Percentiles rank a stretch among this genome's conserved stretches.
phyloP scores from a whole-genome alignment of 2,797 vertebrate species.

The Mus spretus region DNA sequence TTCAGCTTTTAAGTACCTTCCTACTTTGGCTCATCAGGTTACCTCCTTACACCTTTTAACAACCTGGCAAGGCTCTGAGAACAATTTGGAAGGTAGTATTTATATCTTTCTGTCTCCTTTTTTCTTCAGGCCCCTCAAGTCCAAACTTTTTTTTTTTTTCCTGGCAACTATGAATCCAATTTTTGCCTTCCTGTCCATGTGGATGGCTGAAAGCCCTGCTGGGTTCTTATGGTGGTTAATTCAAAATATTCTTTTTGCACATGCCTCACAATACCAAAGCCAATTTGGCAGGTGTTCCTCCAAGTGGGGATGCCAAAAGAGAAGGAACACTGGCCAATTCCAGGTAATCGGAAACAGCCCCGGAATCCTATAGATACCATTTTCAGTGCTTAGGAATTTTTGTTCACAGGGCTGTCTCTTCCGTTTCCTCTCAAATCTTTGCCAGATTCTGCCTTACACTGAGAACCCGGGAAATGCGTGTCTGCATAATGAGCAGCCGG shows the following conservation, averaged over 20 bases:
- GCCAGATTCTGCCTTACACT: neutral
- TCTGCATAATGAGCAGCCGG: neutral
- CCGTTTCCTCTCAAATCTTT: neutral
- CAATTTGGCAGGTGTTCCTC: constrained; percentile 55
- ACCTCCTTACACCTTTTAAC: neutral
- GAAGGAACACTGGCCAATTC: neutral
- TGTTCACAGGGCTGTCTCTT: neutral
- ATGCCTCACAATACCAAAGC: neutral
- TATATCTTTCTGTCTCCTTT: neutral
- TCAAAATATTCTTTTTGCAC: constrained; percentile 69
- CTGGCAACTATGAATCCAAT: neutral
- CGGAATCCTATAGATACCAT: neutral
- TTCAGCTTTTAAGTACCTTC: neutral
- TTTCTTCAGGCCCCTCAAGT: constrained; percentile 41
- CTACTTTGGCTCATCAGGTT: no score
- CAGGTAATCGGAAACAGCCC: neutral
- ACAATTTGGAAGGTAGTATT: neutral
- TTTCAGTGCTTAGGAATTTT: neutral
- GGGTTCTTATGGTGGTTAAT: constrained; percentile 81
- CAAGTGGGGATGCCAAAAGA: neutral
- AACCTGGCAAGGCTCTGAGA: neutral
- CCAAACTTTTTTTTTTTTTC: neutral
- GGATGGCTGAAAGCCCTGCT: constrained; percentile 52
- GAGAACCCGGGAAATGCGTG: neutral
- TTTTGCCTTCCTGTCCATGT: neutral